Base-by-base conservation (phyloP, 30 jellyfish, hydroid and myxozoan species). In the Catostylus mosaicus region DNA sequence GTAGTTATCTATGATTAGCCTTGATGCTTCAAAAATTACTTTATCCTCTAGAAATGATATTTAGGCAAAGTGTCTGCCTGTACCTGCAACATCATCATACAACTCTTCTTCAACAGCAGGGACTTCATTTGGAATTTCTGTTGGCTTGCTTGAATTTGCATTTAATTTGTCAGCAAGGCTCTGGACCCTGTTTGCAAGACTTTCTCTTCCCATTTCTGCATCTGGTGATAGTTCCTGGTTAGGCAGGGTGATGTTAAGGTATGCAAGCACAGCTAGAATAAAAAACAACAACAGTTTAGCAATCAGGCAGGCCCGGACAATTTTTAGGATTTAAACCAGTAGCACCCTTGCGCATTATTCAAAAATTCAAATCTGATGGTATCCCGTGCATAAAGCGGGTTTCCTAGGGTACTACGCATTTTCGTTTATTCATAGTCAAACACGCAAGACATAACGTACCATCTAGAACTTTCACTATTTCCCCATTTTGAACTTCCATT, bases 141-240 rank as follows among this genome's bases (percentile, higher is more conserved):
- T 30, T 29, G 65, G 22, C 11, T 18, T 52, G 31, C 48, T 30
- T 4, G 35, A 20, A 0, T 24, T 37, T 20, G 11, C 31, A 20
- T 37, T 33, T 23, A 90, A 20, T 36, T 61, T 72, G 16, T 92
- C 90, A 30, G 78, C 34, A 76, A 92, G 64, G 6, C 40, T 64
- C 46, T 92, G 68, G 16, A 92, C 88, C 71, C 40, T 81, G 19
- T 64, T 88, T 30, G 72, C 20, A 57, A 77, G 43, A 38, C 73
- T 92, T 56, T 86, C 90, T 61, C 96, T 85, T 36, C 93, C 98
- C 98, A 92, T 92, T 46, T 80, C 85, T 18, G 96, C 88, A 75
- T 86, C 93, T 62, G 98, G 97, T 29, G 92, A 33, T 27, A 92
- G 85, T 30, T 54, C 45, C 82, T 92, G 97, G 46, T 88, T 32